phyloP scores from a whole-genome alignment of 2,797 vertebrate genomes.

The Cossypha dichroa region DNA sequence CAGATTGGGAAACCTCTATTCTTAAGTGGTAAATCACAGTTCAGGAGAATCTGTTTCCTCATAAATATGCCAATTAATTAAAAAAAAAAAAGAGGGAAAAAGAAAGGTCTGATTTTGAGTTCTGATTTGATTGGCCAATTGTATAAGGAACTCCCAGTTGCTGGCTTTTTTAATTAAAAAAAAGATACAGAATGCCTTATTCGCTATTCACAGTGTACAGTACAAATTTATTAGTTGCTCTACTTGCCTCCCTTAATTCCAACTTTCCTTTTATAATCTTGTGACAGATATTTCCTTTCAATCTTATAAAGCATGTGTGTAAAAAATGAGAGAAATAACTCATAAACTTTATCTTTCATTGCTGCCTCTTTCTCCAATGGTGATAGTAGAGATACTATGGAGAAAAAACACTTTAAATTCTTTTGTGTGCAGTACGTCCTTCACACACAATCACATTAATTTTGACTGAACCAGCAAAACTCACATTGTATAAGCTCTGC shows the following conservation, averaged over 20 bases:
- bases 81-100: background rate
- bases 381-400: background rate
- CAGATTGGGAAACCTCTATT: background rate
- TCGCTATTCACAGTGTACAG: background rate
- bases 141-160: constrained; percentile 22
- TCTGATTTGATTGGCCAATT: background rate
- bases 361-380: background rate
- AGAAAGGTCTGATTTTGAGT: background rate
- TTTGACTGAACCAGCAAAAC: background rate
- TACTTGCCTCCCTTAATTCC: background rate
- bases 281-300: background rate
- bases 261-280: background rate
- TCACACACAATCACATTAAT: background rate
- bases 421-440: background rate
- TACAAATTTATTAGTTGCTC: constrained; percentile 3
- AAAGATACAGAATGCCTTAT: background rate
- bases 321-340: background rate
- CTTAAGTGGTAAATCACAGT: constrained; percentile 32
- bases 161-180: background rate
- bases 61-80: background rate
- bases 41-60: constrained; percentile 23
- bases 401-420: background rate
- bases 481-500: background rate
- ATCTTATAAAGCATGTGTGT: background rate
- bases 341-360: background rate